Evolutionary conservation across 2,797 vertebrate species (phyloP).

Genomic region (Thalassophryne amazonica): DNA sequence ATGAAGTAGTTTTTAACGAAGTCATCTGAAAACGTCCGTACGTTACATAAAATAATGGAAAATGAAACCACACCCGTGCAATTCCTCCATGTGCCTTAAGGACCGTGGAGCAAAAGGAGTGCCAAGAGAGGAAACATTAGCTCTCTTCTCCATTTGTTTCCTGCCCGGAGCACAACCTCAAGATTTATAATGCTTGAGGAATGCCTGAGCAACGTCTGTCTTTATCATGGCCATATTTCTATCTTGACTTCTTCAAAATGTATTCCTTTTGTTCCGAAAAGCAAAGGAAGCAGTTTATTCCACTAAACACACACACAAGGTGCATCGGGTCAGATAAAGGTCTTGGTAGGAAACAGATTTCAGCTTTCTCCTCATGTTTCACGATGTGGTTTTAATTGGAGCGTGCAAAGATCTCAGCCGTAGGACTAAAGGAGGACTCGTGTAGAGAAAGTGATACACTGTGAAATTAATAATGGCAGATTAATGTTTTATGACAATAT

Average conservation of each 20-base stretch:
- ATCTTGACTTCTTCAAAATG: slow-evolving; percentile 25
- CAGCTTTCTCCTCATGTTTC: neutral
- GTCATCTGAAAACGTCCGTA: neutral
- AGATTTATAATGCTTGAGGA: slow-evolving; percentile 53
- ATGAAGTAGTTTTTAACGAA: neutral
- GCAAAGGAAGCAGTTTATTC: slow-evolving; percentile 19
- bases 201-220: slow-evolving; percentile 47
- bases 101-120: neutral
- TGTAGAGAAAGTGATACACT: neutral
- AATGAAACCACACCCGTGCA: slow-evolving; percentile 16
- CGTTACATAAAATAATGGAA: neutral
- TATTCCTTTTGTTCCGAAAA: slow-evolving; percentile 19
- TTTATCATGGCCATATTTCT: slow-evolving; percentile 35
- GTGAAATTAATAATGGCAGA: neutral
- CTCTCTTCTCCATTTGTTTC: slow-evolving; percentile 22
- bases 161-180: slow-evolving; percentile 15
- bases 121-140: slow-evolving; percentile 26
- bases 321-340: slow-evolving; percentile 24
- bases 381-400: neutral
- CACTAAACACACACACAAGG: slow-evolving; percentile 7
- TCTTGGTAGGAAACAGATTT: neutral
- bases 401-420: slow-evolving; percentile 3
- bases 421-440: neutral
- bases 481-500: neutral
- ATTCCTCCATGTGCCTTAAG: slow-evolving; percentile 6